Conservation (phyloP, 2,888 invertebrate species). For the Doris montereyensis region DNA sequence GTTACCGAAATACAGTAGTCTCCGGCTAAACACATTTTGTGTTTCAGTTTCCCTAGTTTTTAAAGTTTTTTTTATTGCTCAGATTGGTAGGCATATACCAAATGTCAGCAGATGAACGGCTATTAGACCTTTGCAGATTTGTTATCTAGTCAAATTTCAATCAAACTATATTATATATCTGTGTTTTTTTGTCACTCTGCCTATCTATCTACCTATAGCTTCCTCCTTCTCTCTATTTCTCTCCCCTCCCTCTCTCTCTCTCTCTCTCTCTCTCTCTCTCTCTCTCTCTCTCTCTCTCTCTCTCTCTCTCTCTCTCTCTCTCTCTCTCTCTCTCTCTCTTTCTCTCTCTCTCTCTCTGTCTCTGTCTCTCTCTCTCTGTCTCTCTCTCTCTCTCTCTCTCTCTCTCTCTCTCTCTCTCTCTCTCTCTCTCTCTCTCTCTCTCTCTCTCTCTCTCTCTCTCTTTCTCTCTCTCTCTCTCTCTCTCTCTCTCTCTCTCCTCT, state of each 20-base stretch:
- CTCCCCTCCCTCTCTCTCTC: neutral
- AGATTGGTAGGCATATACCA: too few relatives aligned
- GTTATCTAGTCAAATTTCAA: too few relatives aligned
- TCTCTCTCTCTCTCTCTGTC: neutral
- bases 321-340: neutral
- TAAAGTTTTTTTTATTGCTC: too few relatives aligned
- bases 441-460: neutral
- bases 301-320: neutral
- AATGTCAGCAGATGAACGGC: too few relatives aligned
- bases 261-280: neutral
- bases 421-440: neutral
- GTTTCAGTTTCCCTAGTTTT: too few relatives aligned
- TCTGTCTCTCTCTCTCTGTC: neutral
- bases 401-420: neutral
- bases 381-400: neutral
- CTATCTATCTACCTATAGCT: neutral
- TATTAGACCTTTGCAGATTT: too few relatives aligned
- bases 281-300: neutral
- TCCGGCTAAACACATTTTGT: too few relatives aligned
- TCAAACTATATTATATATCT: too few relatives aligned
- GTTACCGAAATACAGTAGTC: too few relatives aligned
- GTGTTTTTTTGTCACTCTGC: too few relatives aligned
- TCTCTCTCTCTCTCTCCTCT: neutral
- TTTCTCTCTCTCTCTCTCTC: neutral
- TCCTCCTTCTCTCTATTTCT: neutral